Percentiles rank a stretch among this genome's conserved stretches.
phyloP scores from a whole-genome alignment of 2,797 vertebrate species.

The Podarcis siculus region DNA sequence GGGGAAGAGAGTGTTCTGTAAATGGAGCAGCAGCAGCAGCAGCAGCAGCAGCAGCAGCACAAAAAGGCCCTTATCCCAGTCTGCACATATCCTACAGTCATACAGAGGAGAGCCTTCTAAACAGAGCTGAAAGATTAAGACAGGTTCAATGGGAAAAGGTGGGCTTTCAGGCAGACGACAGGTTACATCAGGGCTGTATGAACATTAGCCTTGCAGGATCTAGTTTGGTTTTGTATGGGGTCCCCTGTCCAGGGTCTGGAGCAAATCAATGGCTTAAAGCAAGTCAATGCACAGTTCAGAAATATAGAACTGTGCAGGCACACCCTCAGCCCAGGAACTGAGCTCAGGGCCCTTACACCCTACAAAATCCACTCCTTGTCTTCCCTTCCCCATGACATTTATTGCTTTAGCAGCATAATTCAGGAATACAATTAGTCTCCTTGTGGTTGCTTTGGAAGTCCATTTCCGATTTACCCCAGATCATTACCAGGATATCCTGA shows the following conservation, averaged over 20 bases:
- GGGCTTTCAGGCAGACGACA: fast-evolving
- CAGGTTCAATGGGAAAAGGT: neutral
- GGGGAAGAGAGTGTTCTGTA: neutral
- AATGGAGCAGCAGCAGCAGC: neutral
- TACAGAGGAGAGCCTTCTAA: neutral
- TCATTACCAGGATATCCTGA: neutral
- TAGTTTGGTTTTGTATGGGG: neutral
- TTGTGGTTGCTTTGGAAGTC: neutral
- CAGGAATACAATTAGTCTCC: neutral
- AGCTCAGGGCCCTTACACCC: neutral
- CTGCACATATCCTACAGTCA: neutral
- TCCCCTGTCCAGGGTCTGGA: neutral
- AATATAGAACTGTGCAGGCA: neutral
- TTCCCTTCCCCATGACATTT: neutral
- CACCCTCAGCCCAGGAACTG: neutral
- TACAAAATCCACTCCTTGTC: neutral
- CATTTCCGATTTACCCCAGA: neutral
- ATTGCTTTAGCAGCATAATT: neutral
- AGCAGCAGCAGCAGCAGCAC: too few relatives aligned
- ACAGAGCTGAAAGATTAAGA: too few relatives aligned
- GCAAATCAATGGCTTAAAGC: neutral
- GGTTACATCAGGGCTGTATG: neutral
- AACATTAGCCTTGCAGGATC: neutral
- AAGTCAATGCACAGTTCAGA: neutral
- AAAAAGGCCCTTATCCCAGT: neutral